Evolutionary conservation across 2,888 invertebrate genomes (phyloP), one percentile per base, ranked within the genome.

Genomic region (Athripsodes cinereus): DNA sequence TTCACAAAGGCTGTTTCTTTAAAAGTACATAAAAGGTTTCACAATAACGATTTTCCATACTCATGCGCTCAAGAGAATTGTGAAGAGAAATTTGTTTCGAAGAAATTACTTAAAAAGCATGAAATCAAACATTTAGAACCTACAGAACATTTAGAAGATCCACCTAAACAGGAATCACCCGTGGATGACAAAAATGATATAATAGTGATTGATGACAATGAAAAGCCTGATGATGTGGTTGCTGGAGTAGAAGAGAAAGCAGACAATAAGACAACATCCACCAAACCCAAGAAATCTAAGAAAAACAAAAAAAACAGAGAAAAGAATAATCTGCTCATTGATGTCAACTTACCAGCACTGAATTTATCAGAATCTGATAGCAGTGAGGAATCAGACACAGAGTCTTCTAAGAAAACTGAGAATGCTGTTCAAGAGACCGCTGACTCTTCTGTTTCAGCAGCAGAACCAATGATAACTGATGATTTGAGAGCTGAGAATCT

Each of bases 281-380:
- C 62, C 55, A 60, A 59, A 40, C 57, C 61, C 52, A 66, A 62
- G 60, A 62, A 20, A 63, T 66, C 26, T 66, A 72, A 63, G 31
- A 79, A 74, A 67, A 78, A 76, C 66, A 78, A 78, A 66, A 78
- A 76, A 67, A 63, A 68, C 52, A 76, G 74, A 68, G 75, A 76
- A 60, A 78, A 78, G 65, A 78, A 78, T 68, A 73, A 76, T 52
- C 69, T 79, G 64, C 67, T 79, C 59, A 66, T 79, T 63, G 79
- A 78, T 69, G 78, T 78, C 3, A 78, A 92, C 74, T 74, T 92
- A 55, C 91, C 90, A 2, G 91, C 88, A 2, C 75, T 91, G 46
- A 92, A 92, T 76, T 76, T 92, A 46, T 92, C 91, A 0, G 92
- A 92, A 67, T 90, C 90, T 69, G 92, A 91, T 66, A 89, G 87